Conservation (phyloP, 2,113 vertebrate genomes). For the Bubo blakistoni region DNA sequence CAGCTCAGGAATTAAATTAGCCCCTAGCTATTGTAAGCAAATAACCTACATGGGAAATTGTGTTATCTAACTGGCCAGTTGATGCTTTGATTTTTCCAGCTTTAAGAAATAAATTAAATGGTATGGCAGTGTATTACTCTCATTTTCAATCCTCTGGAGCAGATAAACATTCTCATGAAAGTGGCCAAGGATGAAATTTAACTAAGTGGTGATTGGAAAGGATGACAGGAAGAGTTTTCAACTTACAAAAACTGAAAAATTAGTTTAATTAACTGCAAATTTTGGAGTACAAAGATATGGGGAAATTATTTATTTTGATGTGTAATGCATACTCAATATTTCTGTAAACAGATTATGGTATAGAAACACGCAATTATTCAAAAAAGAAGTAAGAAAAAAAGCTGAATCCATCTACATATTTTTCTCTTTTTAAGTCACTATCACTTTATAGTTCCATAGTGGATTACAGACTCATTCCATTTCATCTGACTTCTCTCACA, state of each 20-base stretch:
- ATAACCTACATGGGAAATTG: constrained; percentile 72
- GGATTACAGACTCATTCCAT: not conserved
- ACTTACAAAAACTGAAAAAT: constrained; percentile 74
- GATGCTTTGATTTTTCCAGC: constrained; percentile 71
- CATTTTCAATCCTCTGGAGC: constrained; percentile 79
- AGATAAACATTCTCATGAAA: constrained; percentile 85
- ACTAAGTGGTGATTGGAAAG: constrained; percentile 78
- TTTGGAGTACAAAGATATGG: constrained; percentile 70
- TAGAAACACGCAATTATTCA: constrained; percentile 34
- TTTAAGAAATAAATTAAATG: constrained; percentile 81
- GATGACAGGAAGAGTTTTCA: constrained; percentile 75
- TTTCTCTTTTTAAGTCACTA: constrained; percentile 36
- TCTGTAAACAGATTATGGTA: constrained; percentile 57
- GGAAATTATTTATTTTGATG: constrained; percentile 66
- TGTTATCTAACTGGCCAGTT: constrained; percentile 80
- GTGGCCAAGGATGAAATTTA: constrained; percentile 84
- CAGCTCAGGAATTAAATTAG: constrained; percentile 76
- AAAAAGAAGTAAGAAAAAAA: not conserved
- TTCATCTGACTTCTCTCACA: not conserved
- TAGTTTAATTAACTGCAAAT: constrained; percentile 81
- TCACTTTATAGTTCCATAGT: not conserved
- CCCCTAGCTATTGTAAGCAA: constrained; percentile 70
- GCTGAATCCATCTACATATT: not conserved
- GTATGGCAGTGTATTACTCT: constrained; percentile 72
- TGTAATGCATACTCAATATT: constrained; percentile 66